Conservation (phyloP, 2,113 vertebrate species). For the Pithys albifrons region DNA sequence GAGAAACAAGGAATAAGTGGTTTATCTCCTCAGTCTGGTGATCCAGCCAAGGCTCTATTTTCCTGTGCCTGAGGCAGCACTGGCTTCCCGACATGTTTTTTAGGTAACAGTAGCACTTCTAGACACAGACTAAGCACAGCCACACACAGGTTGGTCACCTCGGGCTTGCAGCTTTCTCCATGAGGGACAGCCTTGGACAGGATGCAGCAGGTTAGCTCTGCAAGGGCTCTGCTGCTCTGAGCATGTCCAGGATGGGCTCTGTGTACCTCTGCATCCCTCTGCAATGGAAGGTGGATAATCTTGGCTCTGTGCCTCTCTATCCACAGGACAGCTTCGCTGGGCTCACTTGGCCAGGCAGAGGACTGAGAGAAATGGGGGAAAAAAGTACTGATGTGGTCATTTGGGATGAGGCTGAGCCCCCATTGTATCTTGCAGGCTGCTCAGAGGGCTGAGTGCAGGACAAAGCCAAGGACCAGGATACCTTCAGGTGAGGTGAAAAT, state of each 20-base stretch:
- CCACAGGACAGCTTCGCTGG: background rate
- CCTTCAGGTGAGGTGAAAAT: background rate
- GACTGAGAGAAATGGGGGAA: background rate
- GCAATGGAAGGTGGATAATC: background rate
- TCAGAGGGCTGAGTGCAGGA: background rate
- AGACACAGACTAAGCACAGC: background rate
- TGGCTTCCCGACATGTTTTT: background rate
- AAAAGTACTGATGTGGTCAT: background rate
- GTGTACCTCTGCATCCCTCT: background rate
- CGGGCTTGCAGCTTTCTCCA: background rate
- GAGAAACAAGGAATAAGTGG: background rate
- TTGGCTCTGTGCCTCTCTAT: background rate
- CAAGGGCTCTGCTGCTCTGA: background rate
- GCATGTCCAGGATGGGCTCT: background rate
- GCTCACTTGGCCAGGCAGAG: background rate
- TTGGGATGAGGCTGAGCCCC: background rate
- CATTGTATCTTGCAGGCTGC: rapidly evolving
- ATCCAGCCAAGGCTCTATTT: background rate
- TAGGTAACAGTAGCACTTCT: background rate
- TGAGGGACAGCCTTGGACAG: background rate
- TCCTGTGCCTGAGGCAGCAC: background rate
- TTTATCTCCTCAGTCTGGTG: background rate
- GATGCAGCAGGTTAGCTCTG: background rate
- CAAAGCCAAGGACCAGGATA: background rate
- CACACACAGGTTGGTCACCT: background rate